Percentiles rank a stretch among this genome's conserved stretches.
Conservation (phyloP, 2,797 vertebrate species). For the Cuculus canorus region DNA sequence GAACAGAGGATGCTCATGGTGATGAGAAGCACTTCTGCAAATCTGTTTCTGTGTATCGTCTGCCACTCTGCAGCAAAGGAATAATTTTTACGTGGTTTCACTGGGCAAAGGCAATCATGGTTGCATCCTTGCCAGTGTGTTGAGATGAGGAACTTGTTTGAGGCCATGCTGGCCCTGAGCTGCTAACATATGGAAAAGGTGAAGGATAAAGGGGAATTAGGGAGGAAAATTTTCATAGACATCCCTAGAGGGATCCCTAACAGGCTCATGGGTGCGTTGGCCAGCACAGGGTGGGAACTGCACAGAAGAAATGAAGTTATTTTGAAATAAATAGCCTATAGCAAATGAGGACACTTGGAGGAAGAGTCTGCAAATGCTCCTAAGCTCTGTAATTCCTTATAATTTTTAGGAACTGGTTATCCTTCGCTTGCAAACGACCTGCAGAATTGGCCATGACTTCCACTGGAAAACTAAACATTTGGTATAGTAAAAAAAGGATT, state of each 20-base stretch:
- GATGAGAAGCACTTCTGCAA: not conserved
- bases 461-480: not conserved
- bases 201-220: not conserved
- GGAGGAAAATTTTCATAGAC: not conserved
- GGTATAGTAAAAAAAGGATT: not conserved
- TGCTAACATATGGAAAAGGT: not conserved
- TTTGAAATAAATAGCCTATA: not conserved
- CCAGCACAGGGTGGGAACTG: not conserved
- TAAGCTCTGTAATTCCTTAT: not conserved
- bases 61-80: not conserved
- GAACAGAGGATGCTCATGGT: not conserved
- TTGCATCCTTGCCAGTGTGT: not conserved
- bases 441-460: not conserved
- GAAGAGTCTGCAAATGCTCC: not conserved
- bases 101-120: not conserved
- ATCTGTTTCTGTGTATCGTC: not conserved
- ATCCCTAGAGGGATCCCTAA: too few relatives aligned
- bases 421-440: not conserved
- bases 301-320: not conserved
- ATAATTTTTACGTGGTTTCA: not conserved
- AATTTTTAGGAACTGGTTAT: not conserved
- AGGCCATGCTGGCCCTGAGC: not conserved
- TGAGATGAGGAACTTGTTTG: not conserved
- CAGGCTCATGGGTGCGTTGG: not conserved
- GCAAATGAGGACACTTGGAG: not conserved